These are phyloP conservation scores for Latheticus oryzae DNA, from an alignment of 2,888 invertebrate species.

Conservation along the genomic window DNA sequence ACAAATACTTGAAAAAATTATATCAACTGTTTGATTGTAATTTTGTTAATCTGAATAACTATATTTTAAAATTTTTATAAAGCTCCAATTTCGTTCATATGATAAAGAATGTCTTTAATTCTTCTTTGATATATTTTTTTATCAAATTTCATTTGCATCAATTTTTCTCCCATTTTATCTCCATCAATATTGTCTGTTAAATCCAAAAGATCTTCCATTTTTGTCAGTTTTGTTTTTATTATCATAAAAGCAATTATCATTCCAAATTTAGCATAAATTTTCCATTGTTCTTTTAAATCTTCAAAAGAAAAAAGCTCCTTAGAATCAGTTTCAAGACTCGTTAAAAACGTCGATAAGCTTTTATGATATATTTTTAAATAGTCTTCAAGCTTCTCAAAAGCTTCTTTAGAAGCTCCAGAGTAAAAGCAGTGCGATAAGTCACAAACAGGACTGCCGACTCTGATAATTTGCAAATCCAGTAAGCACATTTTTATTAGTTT, in stretches of 20 bases:
- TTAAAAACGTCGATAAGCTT: conserved; percentile 46
- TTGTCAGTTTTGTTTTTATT: conserved; percentile 42
- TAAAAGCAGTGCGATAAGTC: conserved; percentile 56
- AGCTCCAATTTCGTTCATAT: conserved; percentile 34
- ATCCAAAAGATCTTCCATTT: conserved; percentile 35
- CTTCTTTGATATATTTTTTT: conserved; percentile 33
- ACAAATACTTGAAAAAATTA: too few relatives aligned
- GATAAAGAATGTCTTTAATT: conserved; percentile 30
- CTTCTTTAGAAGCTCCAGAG: conserved; percentile 46
- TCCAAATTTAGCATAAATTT: conserved; percentile 49
- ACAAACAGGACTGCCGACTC: conserved; percentile 50
- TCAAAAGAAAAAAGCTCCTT: conserved; percentile 50
- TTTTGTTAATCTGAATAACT: too few relatives aligned
- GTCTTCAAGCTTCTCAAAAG: conserved; percentile 50
- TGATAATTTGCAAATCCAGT: conserved; percentile 53
- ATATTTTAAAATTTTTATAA: too few relatives aligned
- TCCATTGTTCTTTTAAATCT: conserved; percentile 51
- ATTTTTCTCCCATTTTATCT: not conserved
- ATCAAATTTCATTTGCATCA: conserved; percentile 1
- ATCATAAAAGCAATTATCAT: conserved; percentile 47
- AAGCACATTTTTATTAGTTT: conserved; percentile 52
- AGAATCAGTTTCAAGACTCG: conserved; percentile 45
- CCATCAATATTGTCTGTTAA: conserved; percentile 14
- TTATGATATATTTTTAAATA: conserved; percentile 51
- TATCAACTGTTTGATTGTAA: too few relatives aligned